phyloP scores from a whole-genome alignment of 2,797 vertebrate genomes.

The Epinephelus malabaricus region DNA sequence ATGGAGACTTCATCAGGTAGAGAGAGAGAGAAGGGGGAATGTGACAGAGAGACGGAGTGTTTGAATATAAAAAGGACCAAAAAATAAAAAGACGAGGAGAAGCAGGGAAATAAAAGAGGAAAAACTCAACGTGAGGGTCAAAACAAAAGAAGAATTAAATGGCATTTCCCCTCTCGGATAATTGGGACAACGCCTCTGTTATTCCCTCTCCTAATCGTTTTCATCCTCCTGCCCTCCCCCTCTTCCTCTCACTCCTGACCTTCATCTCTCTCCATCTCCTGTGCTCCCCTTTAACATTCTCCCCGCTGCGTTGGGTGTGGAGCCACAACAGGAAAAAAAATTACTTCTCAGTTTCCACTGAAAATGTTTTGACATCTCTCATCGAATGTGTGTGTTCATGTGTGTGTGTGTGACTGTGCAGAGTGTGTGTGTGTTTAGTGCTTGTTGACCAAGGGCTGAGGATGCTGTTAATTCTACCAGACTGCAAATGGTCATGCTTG shows the following conservation, averaged over 20 bases:
- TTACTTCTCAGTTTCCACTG: constrained; percentile 16
- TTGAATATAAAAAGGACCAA: constrained; percentile 9
- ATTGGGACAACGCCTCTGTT: constrained; percentile 41
- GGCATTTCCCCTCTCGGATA: constrained; percentile 34
- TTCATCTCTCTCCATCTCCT: constrained; percentile 53
- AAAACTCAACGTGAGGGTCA: constrained; percentile 3
- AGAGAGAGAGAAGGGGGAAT: not conserved
- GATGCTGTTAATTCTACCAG: constrained; percentile 60
- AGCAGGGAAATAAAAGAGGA: constrained; percentile 16
- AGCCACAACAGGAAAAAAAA: constrained; percentile 37
- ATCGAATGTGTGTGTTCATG: constrained; percentile 35
- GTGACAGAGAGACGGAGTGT: not conserved
- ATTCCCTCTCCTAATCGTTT: constrained; percentile 31
- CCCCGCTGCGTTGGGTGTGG: constrained; percentile 11
- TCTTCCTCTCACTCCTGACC: constrained; percentile 50
- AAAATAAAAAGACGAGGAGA: not conserved
- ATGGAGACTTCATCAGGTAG: constrained; percentile 46
- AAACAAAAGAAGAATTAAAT: constrained; percentile 35
- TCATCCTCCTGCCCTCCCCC: constrained; percentile 11
- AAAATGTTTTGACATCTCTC: constrained; percentile 40
- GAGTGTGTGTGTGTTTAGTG: constrained; percentile 5
- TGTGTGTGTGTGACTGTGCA: constrained; percentile 1
- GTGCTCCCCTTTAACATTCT: constrained; percentile 43
- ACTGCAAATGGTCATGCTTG: constrained; percentile 61
- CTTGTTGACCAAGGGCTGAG: constrained; percentile 14